Evolutionary conservation across 2,888 invertebrate genomes (phyloP), one percentile per base, ranked within the genome.

Genomic region (Acanthopleura granulata): DNA sequence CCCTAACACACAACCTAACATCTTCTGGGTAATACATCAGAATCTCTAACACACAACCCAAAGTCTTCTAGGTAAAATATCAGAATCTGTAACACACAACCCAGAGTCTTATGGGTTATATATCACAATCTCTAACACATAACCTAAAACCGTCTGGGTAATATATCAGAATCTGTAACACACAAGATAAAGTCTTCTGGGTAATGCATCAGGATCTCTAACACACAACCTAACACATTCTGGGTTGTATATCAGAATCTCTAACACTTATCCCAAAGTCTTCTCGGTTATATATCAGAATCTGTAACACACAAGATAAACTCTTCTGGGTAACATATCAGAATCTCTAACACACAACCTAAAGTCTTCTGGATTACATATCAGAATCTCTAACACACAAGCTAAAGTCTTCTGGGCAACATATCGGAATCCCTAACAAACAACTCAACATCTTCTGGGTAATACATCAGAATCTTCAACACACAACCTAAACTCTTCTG

Each of bases 301-400:
- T n/a, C n/a, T n/a, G n/a, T n/a, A 25, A 18, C 1, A 25, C 12
- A 75, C 80, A 75, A 76, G 86, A 87, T 87, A 77, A 79, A 78
- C 57, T 85, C 84, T 77, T 85, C 84, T 27, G 94, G 94, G 88
- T 95, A 93, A 40, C 40, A n/a, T n/a, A n/a, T n/a, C n/a, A n/a
- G n/a, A 9, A 9, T 6, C 9, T 9, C 40, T 40, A 40, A 40
- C 40, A 40, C 40, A 40, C 40, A 40, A 40, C 40, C 40, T 9
- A 6, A 40, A 40, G 40, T 40, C 40, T 40, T 40, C 40, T 40
- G 40, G 40, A 9, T 40, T 6, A 40, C 9, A 40, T 40, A 3
- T 40, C 9, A 9, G 25, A 11, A 61, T 61, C 61, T 12, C 3
- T 22, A n/a, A 18, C 27, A 29, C 3, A 69, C 4, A 22, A 6